Evolutionary conservation across 2,797 vertebrate genomes (phyloP).

Genomic region (Antennarius maculatus): DNA sequence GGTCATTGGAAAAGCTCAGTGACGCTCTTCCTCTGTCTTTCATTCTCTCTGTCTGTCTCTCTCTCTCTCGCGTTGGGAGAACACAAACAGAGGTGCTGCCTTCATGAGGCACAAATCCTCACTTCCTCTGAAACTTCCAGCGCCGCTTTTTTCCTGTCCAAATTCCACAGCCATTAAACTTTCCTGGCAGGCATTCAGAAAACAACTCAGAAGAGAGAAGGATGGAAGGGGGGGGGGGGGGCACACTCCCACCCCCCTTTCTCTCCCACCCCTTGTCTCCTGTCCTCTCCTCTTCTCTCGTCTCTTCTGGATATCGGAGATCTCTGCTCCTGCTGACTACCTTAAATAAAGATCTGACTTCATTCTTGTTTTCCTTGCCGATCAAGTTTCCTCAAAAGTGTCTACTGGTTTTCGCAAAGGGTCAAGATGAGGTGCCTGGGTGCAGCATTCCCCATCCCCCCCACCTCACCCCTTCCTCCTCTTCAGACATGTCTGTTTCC

Average conservation of each 20-base stretch:
- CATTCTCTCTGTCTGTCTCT: slow-evolving; percentile 34
- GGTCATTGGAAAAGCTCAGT: slow-evolving; percentile 82
- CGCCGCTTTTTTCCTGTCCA: slow-evolving; percentile 88
- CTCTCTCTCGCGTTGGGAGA: slow-evolving; percentile 75
- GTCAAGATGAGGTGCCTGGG: slow-evolving; percentile 71
- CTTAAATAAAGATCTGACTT: slow-evolving; percentile 86
- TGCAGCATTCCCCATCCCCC: neutral
- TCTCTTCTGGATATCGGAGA: slow-evolving; percentile 82
- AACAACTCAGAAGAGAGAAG: slow-evolving; percentile 78
- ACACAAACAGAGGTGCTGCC: slow-evolving; percentile 88
- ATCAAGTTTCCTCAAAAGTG: slow-evolving; percentile 80
- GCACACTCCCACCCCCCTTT: slow-evolving; percentile 16
- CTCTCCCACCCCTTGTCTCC: slow-evolving; percentile 53
- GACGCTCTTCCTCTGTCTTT: slow-evolving; percentile 80
- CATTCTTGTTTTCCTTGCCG: slow-evolving; percentile 80
- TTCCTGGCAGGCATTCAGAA: slow-evolving; percentile 90
- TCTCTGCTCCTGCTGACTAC: slow-evolving; percentile 75
- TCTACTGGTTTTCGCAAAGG: slow-evolving; percentile 78
- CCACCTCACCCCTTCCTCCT: slow-evolving; percentile 4
- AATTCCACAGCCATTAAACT: slow-evolving; percentile 97
- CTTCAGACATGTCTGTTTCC: slow-evolving; percentile 59
- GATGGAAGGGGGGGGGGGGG: slow-evolving; percentile 3
- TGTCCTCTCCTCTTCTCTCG: slow-evolving; percentile 56
- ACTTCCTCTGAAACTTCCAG: slow-evolving; percentile 93
- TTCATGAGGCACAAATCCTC: slow-evolving; percentile 86